Evolutionary conservation across 53 echinoderm and acorn worm species (phyloP), one percentile per base, ranked within the genome.

Genomic region (Temnopleurus reevesii): DNA sequence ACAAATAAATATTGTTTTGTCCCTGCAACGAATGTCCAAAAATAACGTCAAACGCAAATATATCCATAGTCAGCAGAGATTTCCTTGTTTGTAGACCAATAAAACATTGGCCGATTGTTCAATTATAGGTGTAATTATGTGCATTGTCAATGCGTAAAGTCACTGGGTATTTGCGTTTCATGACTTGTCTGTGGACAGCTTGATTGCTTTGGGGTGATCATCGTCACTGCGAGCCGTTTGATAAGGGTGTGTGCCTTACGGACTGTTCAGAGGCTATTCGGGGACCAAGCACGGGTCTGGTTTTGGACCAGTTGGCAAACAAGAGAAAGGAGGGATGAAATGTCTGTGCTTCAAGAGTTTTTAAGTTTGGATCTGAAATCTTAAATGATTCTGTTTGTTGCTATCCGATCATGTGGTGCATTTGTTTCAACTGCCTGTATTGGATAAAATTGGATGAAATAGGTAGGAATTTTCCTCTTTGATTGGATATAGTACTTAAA

Each of bases 121-220:
- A 49, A 79, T 79, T 79, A 79, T 79, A 23, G 79, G 79, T 79
- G 6, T 79, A 79, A 79, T 49, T 79, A 79, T 41, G 46, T 41
- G 79, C 35, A 46, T 77, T 79, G 79, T 30, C 13, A 79, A 15
- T 17, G 46, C 79, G 15, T 27, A 8, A 79, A 79, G 79, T 79
- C 79, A 49, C 49, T 26, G 26, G 5, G 27, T 79, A 79, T 79
- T 79, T 46, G 41, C 79, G 15, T 49, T 47, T 29, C 79, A 79
- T 79, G 79, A 79, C 79, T 46, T 79, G 51, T 79, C 79, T 10
- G 51, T 51, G 46, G 79, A 28, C 46, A 79, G 29, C 17, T 12
- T 79, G 27, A 46, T 46, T 51, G 46, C 15, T 4, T n/a, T 59
- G 60, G 27, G 79, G 26, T 55, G n/a, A 66, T 66, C 66, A 4